A percentile compares a stretch with the other conserved stretches of the same genome.
Evolutionary conservation across 2,797 vertebrate genomes (phyloP).

Genomic region (Catamblyrhynchus diadema): DNA sequence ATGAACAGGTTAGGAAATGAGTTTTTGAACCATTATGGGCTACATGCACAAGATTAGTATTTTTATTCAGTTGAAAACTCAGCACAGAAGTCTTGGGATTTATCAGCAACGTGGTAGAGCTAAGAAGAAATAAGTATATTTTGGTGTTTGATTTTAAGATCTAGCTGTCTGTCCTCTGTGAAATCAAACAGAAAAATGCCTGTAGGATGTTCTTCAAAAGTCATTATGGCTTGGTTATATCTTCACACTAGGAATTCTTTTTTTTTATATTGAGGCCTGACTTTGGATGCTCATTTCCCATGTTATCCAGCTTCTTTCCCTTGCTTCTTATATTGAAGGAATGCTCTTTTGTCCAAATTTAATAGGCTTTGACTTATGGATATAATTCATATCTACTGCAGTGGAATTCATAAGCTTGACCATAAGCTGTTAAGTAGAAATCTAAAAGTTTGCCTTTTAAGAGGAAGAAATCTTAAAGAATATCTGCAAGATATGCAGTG

Average conservation of each 20-base stretch:
- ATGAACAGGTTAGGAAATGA: constrained; percentile 82
- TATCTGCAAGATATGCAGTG: background rate
- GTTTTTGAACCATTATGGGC: background rate
- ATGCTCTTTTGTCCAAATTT: background rate
- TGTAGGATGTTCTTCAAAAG: background rate
- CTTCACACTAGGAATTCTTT: background rate
- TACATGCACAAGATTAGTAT: rapidly evolving
- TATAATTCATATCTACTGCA: background rate
- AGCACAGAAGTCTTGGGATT: background rate
- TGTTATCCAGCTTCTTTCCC: background rate
- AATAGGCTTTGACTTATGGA: background rate
- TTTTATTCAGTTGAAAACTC: background rate
- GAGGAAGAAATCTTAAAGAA: background rate
- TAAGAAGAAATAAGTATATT: background rate
- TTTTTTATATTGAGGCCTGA: background rate
- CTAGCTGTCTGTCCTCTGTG: background rate
- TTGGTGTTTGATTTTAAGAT: background rate
- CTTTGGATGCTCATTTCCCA: background rate
- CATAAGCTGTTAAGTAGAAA: background rate
- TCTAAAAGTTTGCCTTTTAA: background rate
- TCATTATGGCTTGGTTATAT: background rate
- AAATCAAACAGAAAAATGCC: background rate
- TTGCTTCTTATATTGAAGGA: background rate
- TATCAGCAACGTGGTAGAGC: background rate
- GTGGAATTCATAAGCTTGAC: background rate